These are phyloP conservation scores for Probosciger aterrimus DNA, from an alignment of 2,113 vertebrate genomes.

Conservation along the genomic window DNA sequence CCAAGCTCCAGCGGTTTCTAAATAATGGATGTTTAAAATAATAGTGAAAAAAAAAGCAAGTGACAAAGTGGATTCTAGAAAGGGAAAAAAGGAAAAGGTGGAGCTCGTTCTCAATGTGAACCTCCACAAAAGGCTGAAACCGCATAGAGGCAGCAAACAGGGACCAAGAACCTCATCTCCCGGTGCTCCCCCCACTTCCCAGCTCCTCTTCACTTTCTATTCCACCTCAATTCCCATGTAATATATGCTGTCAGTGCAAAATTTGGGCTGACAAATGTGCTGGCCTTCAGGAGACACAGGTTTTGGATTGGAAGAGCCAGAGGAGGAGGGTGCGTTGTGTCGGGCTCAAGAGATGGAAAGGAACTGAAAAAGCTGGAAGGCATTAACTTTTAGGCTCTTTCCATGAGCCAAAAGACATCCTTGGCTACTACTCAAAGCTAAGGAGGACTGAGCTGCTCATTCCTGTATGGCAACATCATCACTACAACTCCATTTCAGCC, in stretches of 20 bases:
- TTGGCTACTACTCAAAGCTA: background rate
- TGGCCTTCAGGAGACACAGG: background rate
- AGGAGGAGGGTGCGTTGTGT: background rate
- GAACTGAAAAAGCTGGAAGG: background rate
- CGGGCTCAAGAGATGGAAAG: background rate
- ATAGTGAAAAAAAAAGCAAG: conserved; percentile 1
- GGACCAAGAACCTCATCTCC: background rate
- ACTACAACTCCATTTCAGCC: background rate
- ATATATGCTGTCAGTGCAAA: conserved; percentile 27
- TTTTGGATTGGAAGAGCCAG: background rate
- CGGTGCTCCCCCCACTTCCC: background rate
- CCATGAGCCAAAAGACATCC: background rate
- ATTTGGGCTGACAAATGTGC: conserved; percentile 23
- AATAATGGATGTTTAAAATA: conserved; percentile 75
- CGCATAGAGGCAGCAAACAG: background rate
- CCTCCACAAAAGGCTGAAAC: background rate
- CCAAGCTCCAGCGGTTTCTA: conserved; percentile 75
- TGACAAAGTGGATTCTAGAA: conserved; percentile 33
- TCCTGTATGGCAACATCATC: background rate
- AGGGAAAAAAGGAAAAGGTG: background rate
- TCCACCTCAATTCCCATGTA: background rate
- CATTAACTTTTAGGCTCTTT: background rate
- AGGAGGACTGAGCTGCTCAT: background rate
- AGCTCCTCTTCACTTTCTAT: conserved; percentile 27
- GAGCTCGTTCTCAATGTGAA: background rate